Evolutionary conservation across 2,888 invertebrate species (phyloP).

Genomic region (Eupithecia exiguata): DNA sequence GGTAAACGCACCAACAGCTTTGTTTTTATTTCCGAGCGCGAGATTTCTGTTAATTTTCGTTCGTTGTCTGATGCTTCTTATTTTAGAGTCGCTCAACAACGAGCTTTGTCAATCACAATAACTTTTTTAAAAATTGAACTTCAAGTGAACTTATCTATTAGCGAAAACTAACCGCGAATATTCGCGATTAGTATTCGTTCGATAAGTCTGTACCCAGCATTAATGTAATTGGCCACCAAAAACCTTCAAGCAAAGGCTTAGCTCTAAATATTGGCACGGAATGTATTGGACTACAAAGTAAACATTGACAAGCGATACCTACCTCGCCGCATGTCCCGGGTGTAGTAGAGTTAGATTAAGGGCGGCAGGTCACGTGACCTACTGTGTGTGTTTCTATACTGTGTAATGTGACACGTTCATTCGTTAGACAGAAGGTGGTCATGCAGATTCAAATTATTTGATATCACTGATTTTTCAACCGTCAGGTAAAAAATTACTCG

Average conservation of each 20-base stretch:
- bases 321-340: background rate
- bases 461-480: background rate
- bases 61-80: background rate
- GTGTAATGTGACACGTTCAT: conserved; percentile 9
- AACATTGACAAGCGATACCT: background rate
- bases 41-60: background rate
- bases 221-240: background rate
- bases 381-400: conserved; percentile 15
- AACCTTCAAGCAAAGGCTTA: background rate
- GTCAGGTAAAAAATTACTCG: background rate
- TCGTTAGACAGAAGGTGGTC: background rate
- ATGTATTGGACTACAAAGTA: background rate
- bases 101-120: background rate
- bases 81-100: background rate
- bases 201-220: background rate
- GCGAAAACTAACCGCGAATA: background rate
- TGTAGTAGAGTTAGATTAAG: conserved; percentile 9
- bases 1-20: background rate
- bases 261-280: background rate
- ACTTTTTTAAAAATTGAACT: background rate
- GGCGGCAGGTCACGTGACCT: conserved; percentile 9
- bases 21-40: background rate
- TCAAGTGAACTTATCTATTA: background rate
- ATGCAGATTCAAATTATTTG: background rate
- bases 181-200: background rate